Base-by-base conservation (phyloP, 2,888 invertebrate genomes). In the Oscheius sp. region DNA sequence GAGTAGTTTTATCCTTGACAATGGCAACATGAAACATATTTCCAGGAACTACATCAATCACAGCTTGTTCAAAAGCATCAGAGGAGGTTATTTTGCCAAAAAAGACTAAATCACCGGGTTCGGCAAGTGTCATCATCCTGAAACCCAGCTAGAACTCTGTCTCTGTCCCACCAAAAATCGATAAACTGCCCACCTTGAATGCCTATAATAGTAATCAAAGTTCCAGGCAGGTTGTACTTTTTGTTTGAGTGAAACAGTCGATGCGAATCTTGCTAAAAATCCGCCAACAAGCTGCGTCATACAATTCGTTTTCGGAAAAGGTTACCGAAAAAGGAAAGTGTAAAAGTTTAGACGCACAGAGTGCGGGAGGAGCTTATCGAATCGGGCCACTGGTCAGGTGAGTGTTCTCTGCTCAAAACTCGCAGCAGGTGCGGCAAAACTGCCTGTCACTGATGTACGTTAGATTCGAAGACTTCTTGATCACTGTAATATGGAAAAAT, bases 41-140 rank as follows among this genome's bases (percentile, higher is more conserved):
- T 47, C 57, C 63, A 3, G 63, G 48, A 10, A 50, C 65, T 1
- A 50, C 55, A 33, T 63, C 66, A 3, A 66, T 32, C 10, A 73
- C 47, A 1, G 73, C 73, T 11, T 72, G 50, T 53, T 72, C 62
- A 47, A 62, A 72, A 33, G 10, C 62, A 37, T 53, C 51, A 5
- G 51, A 13, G 1, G 72, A 62, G 2, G n/a, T 32, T 11, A 48
- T 58, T 29, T 72, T 60, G 1, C 72, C 76, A 48, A 76, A 80
- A 60, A 79, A 80, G 1, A 80, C 29, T 21, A 80, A 10, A 60
- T 80, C 79, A 13, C 78, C 78, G 3, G 79, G 75, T 47, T 73
- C 21, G 33, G 68, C 68, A 9, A 21, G 13, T 1, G 55, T 35
- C 21, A 68, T 21, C 68, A 68, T 68, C 13, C 68, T 68, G 55